Percentiles rank a stretch among this genome's conserved stretches.
Conservation (phyloP, 2,113 vertebrate species). For the Ploceus nigricollis region DNA sequence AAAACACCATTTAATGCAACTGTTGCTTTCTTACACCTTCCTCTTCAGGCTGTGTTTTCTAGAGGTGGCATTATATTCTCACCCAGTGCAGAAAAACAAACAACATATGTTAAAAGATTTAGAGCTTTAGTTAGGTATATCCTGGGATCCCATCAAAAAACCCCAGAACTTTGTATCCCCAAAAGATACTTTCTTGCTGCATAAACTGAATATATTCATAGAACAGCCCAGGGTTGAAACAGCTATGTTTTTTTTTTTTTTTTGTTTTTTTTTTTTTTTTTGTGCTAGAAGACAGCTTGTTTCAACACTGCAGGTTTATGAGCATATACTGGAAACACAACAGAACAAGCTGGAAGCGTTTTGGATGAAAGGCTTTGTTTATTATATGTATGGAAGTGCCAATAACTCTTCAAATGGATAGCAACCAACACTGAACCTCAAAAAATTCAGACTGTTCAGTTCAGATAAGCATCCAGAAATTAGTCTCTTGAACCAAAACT, state of each 20-base stretch:
- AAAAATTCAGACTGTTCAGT: background rate
- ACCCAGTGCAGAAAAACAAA: background rate
- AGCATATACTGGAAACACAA: background rate
- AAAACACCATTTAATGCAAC: background rate
- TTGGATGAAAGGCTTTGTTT: background rate
- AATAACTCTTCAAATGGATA: conserved; percentile 17
- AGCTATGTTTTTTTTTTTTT: background rate
- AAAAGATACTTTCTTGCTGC: background rate
- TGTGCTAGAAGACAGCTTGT: background rate
- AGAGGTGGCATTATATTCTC: background rate
- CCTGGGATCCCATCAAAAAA: background rate
- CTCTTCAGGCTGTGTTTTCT: background rate
- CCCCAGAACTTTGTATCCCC: background rate
- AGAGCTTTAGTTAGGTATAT: background rate
- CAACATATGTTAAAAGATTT: background rate
- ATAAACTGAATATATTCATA: background rate
- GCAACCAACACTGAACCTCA: conserved; percentile 12
- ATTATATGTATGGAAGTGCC: background rate
- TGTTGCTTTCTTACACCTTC: background rate
- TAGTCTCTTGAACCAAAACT: conserved; percentile 11
- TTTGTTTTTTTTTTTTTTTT: background rate
- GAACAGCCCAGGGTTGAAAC: background rate
- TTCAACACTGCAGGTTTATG: background rate
- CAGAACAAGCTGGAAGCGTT: background rate
- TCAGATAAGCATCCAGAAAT: conserved; percentile 32